Conservation (phyloP, 2,797 vertebrate species). For the Anabas testudineus region DNA sequence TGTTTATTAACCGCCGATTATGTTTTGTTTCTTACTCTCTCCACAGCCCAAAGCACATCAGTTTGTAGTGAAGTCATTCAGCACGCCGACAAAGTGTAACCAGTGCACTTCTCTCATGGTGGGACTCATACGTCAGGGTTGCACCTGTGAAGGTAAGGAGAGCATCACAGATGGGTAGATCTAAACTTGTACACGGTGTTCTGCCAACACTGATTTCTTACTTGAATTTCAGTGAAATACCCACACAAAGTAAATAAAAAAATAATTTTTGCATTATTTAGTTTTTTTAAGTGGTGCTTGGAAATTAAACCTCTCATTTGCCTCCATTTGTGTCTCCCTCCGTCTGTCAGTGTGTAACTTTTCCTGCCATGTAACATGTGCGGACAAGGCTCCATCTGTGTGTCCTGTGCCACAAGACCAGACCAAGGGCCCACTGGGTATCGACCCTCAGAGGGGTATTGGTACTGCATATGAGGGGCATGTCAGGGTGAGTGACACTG, state of each 20-base stretch:
- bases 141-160: constrained; percentile 94
- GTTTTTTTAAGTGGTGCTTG: not conserved
- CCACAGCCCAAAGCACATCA: constrained; percentile 97
- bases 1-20: not conserved
- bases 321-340: not conserved
- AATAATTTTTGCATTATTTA: too few relatives aligned
- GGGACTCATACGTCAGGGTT: constrained; percentile 96
- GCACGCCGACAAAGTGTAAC: constrained; percentile 94
- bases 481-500: constrained; percentile 88
- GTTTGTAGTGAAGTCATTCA: constrained; percentile 97
- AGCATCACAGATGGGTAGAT: not conserved
- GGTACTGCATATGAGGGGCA: constrained; percentile 97
- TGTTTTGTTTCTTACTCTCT: constrained; percentile 12
- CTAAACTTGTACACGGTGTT: constrained; percentile 1
- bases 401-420: constrained; percentile 97
- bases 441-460: constrained; percentile 96
- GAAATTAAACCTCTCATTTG: not conserved
- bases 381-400: constrained; percentile 96
- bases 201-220: not conserved
- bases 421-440: constrained; percentile 95
- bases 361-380: constrained; percentile 98
- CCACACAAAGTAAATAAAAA: not conserved
- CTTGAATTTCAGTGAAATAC: not conserved
- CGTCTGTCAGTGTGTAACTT: constrained; percentile 92
- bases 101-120: constrained; percentile 99